Percentiles rank a stretch among this genome's conserved stretches.
phyloP scores from a whole-genome alignment of 64 coral and sea anemone species.

The Dendronephthya gigantea region DNA sequence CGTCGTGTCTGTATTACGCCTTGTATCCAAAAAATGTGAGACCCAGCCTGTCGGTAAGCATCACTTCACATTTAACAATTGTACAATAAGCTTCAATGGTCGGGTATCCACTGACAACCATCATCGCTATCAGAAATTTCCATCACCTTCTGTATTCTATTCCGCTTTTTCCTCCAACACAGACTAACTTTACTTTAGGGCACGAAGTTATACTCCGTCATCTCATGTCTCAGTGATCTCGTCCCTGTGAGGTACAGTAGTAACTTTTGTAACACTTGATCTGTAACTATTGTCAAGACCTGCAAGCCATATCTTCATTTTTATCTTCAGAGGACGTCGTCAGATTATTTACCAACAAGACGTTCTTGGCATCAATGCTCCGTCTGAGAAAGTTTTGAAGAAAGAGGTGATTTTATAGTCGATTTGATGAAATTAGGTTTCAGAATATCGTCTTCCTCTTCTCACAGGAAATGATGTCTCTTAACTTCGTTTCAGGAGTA shows the following conservation, averaged over 20 bases:
- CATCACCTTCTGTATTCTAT: too few relatives aligned
- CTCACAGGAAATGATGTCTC: neutral
- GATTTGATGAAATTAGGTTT: too few relatives aligned
- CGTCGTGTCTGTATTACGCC: slow-evolving; percentile 91
- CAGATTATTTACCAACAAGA: slow-evolving; percentile 79
- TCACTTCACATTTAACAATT: too few relatives aligned
- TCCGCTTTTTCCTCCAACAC: too few relatives aligned
- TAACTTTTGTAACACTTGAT: too few relatives aligned
- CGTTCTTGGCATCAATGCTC: slow-evolving; percentile 62
- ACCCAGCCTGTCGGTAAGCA: neutral
- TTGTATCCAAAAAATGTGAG: slow-evolving; percentile 39
- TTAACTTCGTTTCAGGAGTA: slow-evolving; percentile 44
- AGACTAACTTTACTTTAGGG: slow-evolving; percentile 29
- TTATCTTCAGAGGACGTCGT: slow-evolving; percentile 55
- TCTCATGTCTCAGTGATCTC: slow-evolving; percentile 70
- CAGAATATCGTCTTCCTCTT: neutral
- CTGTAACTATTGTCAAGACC: too few relatives aligned
- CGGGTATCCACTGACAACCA: too few relatives aligned
- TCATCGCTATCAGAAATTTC: too few relatives aligned
- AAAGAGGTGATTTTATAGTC: slow-evolving; percentile 30
- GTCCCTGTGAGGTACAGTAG: slow-evolving; percentile 84
- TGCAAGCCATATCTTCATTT: neutral
- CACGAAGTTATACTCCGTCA: slow-evolving; percentile 58
- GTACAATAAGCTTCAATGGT: too few relatives aligned
- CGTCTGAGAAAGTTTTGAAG: slow-evolving; percentile 62